Evolutionary conservation across 1,140 invertebrate genomes (phyloP), one percentile per base, ranked within the genome.

Genomic region (Rhagoletis zephyria): DNA sequence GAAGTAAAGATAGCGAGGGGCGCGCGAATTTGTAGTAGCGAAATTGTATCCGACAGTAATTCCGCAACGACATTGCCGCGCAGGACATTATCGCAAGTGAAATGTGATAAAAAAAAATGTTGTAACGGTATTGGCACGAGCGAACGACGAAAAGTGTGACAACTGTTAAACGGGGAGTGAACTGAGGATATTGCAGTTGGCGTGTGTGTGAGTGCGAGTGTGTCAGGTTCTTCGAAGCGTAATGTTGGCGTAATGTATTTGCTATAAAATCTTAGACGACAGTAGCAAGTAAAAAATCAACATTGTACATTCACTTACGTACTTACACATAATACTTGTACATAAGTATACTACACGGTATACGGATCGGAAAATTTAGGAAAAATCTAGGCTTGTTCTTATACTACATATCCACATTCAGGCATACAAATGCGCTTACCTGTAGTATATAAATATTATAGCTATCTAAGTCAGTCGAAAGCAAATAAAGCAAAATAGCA

Each of bases 11-110:
- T n/a, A 12, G 19, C 30, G 4, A 9, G 45, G 9, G 14, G 14
- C 59, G 85, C 30, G 60, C 40, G 30, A 86, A 63, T 65, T 86
- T 65, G 59, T 86, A 45, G 85, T 63, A 86, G 59, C 60, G 85
- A 86, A 86, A 60, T 86, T 65, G 85, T 86, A 86, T 86, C 60
- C 85, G 56, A 65, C 85, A 86, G 63, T 86, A 86, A 86, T 86
- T 86, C 63, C 85, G 40, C 85, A 63, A 19, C 85, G 60, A 61
- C 63, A 65, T 63, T 51, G n/a, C 19, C 60, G 85, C 5, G 16
- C 59, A 65, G 40, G 85, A 63, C 30, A 65, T 65, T 61, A 86
- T 63, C 59, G 63, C 59, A 65, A 86, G 85, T 42, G 77, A 59
- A 81, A 81, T 16, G 77, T 7, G 19, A 81, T 12, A n/a, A n/a